A percentile compares a stretch with the other conserved stretches of the same genome.
Evolutionary conservation across 2,797 vertebrate species (phyloP).

Genomic region (Silurus lanzhouensis): DNA sequence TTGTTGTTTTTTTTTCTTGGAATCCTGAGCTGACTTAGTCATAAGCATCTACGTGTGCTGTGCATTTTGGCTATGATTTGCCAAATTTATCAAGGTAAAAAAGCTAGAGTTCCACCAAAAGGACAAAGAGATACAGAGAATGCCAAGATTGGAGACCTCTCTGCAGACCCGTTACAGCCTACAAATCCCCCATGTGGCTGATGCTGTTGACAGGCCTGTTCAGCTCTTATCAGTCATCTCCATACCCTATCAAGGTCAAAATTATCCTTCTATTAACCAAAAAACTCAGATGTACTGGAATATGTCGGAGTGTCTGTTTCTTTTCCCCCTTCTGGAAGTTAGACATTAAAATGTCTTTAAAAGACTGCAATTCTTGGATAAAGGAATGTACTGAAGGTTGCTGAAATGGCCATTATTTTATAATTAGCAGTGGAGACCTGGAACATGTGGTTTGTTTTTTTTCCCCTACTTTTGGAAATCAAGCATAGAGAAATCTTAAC

Average conservation of each 20-base stretch:
- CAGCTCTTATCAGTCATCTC: not conserved
- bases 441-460: slow-evolving; percentile 5
- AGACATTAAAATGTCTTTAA: slow-evolving; percentile 21
- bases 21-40: slow-evolving; percentile 12
- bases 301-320: slow-evolving; percentile 7
- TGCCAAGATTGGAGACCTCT: not conserved
- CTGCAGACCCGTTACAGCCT: not conserved
- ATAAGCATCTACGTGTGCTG: not conserved
- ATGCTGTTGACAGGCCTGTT: slow-evolving; percentile 3
- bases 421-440: not conserved
- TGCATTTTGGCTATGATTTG: not conserved
- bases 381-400: slow-evolving; percentile 1
- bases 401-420: not conserved
- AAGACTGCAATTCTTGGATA: slow-evolving; percentile 17
- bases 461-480: not conserved
- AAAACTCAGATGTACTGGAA: not conserved
- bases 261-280: slow-evolving; percentile 10
- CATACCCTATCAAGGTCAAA: slow-evolving; percentile 7
- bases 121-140: not conserved
- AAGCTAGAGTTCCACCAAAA: not conserved
- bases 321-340: not conserved
- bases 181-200: not conserved
- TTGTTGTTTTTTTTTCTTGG: not conserved
- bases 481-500: not conserved
- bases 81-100: not conserved